A percentile compares a stretch with the other conserved stretches of the same genome.
Conservation (phyloP, 2,797 vertebrate species). For the Melanotaenia maccullochi region DNA sequence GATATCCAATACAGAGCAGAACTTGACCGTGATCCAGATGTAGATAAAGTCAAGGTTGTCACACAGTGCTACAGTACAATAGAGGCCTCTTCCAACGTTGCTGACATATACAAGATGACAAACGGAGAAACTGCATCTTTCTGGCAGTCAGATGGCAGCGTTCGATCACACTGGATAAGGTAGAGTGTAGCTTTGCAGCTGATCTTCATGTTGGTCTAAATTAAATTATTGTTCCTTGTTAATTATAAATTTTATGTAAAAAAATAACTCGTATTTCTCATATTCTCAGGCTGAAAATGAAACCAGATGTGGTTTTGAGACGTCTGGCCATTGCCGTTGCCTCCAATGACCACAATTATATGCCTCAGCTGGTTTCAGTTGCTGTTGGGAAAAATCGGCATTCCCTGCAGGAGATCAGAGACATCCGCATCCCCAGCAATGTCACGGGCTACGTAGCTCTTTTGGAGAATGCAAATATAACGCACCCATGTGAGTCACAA, state of each 20-base stretch:
- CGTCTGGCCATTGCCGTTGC: slow-evolving; percentile 94
- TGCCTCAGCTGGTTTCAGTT: slow-evolving; percentile 97
- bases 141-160: slow-evolving; percentile 98
- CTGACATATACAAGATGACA: slow-evolving; percentile 94
- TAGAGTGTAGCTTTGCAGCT: not conserved
- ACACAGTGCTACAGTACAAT: slow-evolving; percentile 94
- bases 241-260: not conserved
- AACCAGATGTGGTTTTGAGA: slow-evolving; percentile 92
- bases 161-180: slow-evolving; percentile 98
- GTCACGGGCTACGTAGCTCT: slow-evolving; percentile 95
- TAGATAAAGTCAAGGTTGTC: slow-evolving; percentile 91
- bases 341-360: slow-evolving; percentile 96
- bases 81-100: slow-evolving; percentile 92
- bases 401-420: slow-evolving; percentile 93
- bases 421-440: slow-evolving; percentile 96
- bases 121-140: slow-evolving; percentile 94
- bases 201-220: not conserved
- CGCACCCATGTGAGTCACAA: slow-evolving; percentile 92
- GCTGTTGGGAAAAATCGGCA: slow-evolving; percentile 91
- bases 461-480: slow-evolving; percentile 96
- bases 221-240: not conserved
- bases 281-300: slow-evolving; percentile 91
- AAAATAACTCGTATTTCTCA: not conserved
- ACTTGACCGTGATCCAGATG: slow-evolving; percentile 88
- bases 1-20: slow-evolving; percentile 87